phyloP scores from a whole-genome alignment of 2,113 vertebrate genomes.

The Perca schrenkii region DNA sequence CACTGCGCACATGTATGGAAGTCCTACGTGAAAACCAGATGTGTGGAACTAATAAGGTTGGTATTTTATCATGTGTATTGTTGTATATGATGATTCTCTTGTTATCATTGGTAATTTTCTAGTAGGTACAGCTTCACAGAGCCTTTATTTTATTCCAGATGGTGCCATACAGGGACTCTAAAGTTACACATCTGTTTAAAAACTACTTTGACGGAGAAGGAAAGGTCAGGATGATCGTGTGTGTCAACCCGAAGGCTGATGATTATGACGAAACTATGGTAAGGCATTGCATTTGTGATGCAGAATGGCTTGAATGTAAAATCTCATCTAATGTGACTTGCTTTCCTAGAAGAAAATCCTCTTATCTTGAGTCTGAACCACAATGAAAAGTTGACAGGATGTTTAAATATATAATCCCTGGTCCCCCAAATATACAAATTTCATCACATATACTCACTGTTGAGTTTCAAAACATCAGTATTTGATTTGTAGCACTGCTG shows the following conservation, averaged over 20 bases:
- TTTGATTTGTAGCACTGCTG: neutral
- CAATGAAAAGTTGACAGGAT: neutral
- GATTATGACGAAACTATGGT: slow-evolving; percentile 98
- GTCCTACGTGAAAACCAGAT: slow-evolving; percentile 95
- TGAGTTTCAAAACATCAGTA: neutral
- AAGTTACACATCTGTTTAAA: slow-evolving; percentile 97
- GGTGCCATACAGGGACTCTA: slow-evolving; percentile 98
- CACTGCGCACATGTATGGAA: slow-evolving; percentile 94
- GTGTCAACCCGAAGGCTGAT: slow-evolving; percentile 96
- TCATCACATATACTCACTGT: neutral
- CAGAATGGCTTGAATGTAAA: neutral
- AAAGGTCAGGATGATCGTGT: slow-evolving; percentile 97
- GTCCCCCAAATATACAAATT: neutral
- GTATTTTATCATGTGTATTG: neutral
- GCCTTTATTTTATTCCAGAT: slow-evolving; percentile 84
- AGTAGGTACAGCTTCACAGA: neutral
- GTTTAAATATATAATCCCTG: neutral
- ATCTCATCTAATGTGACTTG: neutral
- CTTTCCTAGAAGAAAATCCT: neutral
- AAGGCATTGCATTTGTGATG: slow-evolving; percentile 52
- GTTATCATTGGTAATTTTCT: neutral
- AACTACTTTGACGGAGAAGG: slow-evolving; percentile 99
- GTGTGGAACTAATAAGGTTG: slow-evolving; percentile 94
- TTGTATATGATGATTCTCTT: neutral
- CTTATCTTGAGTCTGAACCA: neutral